A percentile compares a stretch with the other conserved stretches of the same genome.
phyloP scores from a whole-genome alignment of 2,797 vertebrate species.

The Lepidocolaptes lacrymiger region DNA sequence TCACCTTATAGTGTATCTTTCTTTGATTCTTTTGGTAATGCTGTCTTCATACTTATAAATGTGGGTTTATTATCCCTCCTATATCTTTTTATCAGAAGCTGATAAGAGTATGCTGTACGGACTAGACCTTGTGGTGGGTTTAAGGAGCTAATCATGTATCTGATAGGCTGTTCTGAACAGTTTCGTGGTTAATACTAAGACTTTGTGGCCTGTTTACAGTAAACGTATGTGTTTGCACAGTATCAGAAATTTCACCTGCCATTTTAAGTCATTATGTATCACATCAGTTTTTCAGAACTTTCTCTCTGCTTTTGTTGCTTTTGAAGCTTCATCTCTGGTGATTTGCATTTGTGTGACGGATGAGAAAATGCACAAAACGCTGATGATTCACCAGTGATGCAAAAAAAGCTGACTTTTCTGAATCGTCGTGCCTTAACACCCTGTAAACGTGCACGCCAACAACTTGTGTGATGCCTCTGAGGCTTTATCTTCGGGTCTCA shows the following conservation, averaged over 20 bases:
- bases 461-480: not conserved
- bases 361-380: not conserved
- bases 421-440: conserved; percentile 52
- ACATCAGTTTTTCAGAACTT: not conserved
- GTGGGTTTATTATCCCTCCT: conserved; percentile 27
- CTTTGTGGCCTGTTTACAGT: conserved; percentile 29
- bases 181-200: not conserved
- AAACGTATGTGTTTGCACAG: conserved; percentile 22
- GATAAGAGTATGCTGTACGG: not conserved
- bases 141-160: not conserved
- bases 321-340: conserved; percentile 37
- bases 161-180: not conserved
- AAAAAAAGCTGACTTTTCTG: conserved; percentile 3
- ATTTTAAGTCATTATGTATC: not conserved
- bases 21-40: conserved; percentile 32
- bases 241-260: not conserved
- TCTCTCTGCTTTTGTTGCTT: conserved; percentile 13
- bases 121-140: conserved; percentile 7
- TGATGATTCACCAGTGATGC: not conserved
- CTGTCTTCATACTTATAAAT: conserved; percentile 38
- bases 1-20: conserved; percentile 30
- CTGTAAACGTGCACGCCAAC: not conserved
- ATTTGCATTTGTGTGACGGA: not conserved
- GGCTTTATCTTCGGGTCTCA: not conserved
- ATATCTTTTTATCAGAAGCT: conserved; percentile 9